Evolutionary conservation across 2,113 vertebrate species (phyloP).

Genomic region (Atractosteus spatula): DNA sequence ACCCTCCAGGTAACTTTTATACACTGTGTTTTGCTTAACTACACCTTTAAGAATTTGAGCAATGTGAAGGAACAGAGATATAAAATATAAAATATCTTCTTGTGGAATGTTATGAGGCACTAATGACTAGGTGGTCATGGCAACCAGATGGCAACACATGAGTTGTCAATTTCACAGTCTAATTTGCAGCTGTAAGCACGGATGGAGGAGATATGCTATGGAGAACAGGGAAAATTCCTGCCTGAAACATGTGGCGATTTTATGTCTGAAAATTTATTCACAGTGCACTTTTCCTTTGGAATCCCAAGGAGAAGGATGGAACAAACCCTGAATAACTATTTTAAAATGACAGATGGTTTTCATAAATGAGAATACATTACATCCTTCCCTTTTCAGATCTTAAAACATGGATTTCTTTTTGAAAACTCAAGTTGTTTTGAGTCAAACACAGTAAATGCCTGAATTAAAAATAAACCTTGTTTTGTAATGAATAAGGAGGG

Average conservation of each 20-base stretch:
- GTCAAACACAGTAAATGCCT: too few species aligned
- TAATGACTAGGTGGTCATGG: constrained; percentile 60
- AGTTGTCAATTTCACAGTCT: constrained; percentile 65
- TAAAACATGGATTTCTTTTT: too few species aligned
- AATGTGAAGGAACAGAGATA: constrained; percentile 19
- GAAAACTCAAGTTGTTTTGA: too few species aligned
- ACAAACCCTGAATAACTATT: neutral
- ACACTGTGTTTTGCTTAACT: too few species aligned
- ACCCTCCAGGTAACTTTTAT: too few species aligned
- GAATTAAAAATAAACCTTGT: too few species aligned
- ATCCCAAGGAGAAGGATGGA: neutral
- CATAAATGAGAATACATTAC: too few species aligned
- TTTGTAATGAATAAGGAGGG: too few species aligned
- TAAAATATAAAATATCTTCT: constrained; percentile 30
- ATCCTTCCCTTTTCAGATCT: too few species aligned
- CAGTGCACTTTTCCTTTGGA: neutral
- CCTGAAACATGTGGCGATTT: neutral
- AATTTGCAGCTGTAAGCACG: constrained; percentile 56
- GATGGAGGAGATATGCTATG: constrained; percentile 21
- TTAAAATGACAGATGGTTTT: too few species aligned
- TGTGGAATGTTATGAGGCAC: constrained; percentile 30
- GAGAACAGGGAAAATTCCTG: constrained; percentile 29
- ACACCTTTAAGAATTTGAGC: constrained; percentile 17
- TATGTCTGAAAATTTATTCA: constrained; percentile 2
- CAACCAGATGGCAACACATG: constrained; percentile 58